Base-by-base conservation (phyloP, 2,113 vertebrate species). In the Larimichthys polyactis region DNA sequence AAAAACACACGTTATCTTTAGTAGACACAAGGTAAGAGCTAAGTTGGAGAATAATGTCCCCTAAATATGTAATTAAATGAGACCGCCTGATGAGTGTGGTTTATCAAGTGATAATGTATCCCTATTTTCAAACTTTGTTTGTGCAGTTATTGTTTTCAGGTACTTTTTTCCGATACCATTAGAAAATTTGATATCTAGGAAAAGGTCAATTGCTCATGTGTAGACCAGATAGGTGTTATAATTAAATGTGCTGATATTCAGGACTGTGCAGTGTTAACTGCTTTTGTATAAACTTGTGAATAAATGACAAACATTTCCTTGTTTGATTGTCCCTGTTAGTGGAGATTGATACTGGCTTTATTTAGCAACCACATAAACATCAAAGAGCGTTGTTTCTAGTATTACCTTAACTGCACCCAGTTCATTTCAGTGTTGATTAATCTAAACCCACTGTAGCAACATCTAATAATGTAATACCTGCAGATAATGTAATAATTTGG, bases 111-210 rank as follows among this genome's bases (percentile, higher is more conserved):
- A 62, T 51, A 17, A 9, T 67, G 19, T 15, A 20, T 73, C 7
- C 48, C 49, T 62, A 73, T 24, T 78, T 15, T n/a, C 17, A n/a
- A 51, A 68, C 43, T 68, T 36, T 24, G 43, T 32, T 43, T 43
- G 17, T 57, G 22, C 20, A 48, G 11, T 68, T 60, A 49, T 74
- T 48, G 2, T 67, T 17, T 62, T 20, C 17, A 46, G 12, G 36
- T 40, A 40, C 36, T 46, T 46, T 46, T 11, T 46, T 46, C 66
- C 10, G 5, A n/a, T 55, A 1, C 8, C 4, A 16, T 43, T 27
- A 58, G 11, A 48, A 69, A 36, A 52, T 5, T 14, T 40, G 14
- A 59, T 51, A 62, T 51, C 54, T 51, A 11, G 10, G 20, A 57
- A 55, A 48, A 22, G 2, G 24, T 40, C n/a, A 17, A 4, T 16